These are phyloP conservation scores for Timema podura DNA, from an alignment of 2,888 invertebrate species.

Conservation along the genomic window DNA sequence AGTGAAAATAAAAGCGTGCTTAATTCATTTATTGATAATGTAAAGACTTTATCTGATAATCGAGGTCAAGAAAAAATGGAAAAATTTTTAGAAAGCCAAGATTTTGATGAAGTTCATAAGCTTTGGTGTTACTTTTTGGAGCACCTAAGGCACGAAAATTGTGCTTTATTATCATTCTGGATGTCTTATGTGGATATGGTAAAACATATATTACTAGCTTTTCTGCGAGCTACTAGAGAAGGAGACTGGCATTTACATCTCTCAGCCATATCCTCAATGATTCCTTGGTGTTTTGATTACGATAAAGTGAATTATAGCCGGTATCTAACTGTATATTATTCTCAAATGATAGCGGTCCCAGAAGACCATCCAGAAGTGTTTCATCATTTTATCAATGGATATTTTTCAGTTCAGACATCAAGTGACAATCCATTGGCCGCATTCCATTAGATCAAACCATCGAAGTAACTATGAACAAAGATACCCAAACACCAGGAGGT, in stretches of 20 bases:
- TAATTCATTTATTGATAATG: neutral
- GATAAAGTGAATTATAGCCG: neutral
- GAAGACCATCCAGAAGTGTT: neutral
- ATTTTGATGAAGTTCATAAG: neutral
- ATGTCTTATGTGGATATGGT: neutral
- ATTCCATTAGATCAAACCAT: neutral
- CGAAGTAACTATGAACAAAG: neutral
- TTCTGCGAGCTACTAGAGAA: neutral
- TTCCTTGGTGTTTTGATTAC: neutral
- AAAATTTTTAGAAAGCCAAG: neutral
- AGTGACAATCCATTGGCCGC: neutral
- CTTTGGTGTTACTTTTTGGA: neutral
- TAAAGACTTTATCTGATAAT: neutral
- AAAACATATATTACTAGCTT: neutral
- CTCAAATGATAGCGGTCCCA: neutral
- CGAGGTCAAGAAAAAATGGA: neutral
- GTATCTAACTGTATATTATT: neutral
- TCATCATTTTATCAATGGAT: neutral
- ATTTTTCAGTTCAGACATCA: neutral
- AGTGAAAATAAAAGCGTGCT: neutral
- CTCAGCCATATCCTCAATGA: neutral
- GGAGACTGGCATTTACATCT: slow-evolving; percentile 2
- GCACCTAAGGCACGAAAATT: neutral
- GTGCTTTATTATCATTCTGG: neutral
- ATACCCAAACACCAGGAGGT: neutral